Evolutionary conservation across 2,888 invertebrate genomes (phyloP).

Genomic region (Polydrusus pterygomalis): DNA sequence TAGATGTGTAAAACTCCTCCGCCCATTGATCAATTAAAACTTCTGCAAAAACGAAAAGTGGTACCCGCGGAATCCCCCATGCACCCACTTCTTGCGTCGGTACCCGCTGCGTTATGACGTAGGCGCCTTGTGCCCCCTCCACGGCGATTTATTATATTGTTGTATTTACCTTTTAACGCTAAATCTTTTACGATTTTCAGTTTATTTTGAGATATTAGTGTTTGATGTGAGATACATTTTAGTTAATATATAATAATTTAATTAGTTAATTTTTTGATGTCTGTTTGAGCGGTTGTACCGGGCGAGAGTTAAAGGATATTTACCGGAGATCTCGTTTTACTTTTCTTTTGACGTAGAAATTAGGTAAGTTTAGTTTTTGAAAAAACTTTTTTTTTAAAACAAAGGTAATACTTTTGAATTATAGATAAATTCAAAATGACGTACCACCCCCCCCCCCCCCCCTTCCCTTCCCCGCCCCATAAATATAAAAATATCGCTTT

Average conservation of each 20-base stretch:
- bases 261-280: conserved; percentile 1
- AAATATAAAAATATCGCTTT: too few relatives aligned
- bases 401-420: too few relatives aligned
- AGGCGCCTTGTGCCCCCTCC: conserved; percentile 20
- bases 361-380: conserved; percentile 8
- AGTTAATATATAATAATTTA: background rate
- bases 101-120: conserved; percentile 8
- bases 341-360: conserved; percentile 2
- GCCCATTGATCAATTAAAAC: background rate
- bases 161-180: conserved; percentile 32
- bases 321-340: conserved; percentile 16
- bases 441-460: too few relatives aligned
- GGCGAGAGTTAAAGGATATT: too few relatives aligned
- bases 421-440: too few relatives aligned
- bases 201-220: conserved; percentile 30
- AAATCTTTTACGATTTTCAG: conserved; percentile 38
- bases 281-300: background rate
- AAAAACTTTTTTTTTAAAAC: background rate
- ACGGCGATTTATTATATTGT: background rate
- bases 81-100: conserved; percentile 22
- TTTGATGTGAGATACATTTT: conserved; percentile 14
- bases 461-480: too few relatives aligned
- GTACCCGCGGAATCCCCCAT: conserved; percentile 28
- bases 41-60: conserved; percentile 1
- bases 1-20: too few relatives aligned